phyloP scores from a whole-genome alignment of 37 sponge, comb jelly and placozoan genomes.

The Bolinopsis microptera region DNA sequence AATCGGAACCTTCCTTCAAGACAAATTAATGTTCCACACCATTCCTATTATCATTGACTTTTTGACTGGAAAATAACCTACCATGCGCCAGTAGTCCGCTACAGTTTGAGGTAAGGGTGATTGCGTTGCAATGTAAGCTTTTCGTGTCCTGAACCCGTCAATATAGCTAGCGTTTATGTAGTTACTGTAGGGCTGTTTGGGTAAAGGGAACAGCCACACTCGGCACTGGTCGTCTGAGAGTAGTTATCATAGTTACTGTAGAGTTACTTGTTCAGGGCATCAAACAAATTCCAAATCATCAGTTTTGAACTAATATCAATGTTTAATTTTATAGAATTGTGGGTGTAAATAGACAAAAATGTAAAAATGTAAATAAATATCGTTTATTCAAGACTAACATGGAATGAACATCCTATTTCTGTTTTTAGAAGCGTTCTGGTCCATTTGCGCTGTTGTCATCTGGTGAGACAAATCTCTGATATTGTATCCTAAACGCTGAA shows the following conservation, averaged over 20 bases:
- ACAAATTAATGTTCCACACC: too few relatives aligned
- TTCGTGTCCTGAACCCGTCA: conserved; percentile 32
- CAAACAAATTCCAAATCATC: too few relatives aligned
- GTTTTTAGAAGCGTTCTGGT: conserved; percentile 44
- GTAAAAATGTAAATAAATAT: too few relatives aligned
- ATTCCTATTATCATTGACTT: too few relatives aligned
- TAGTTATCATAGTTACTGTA: too few relatives aligned
- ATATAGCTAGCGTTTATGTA: conserved; percentile 1
- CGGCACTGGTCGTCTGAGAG: conserved; percentile 15
- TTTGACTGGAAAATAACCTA: not conserved
- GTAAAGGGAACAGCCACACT: conserved; percentile 34
- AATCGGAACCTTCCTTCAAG: too few relatives aligned
- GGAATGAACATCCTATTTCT: conserved; percentile 23
- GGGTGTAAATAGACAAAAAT: too few relatives aligned
- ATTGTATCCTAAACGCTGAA: conserved; percentile 36
- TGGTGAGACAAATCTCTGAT: conserved; percentile 26
- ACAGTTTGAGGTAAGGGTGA: not conserved
- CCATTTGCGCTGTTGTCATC: conserved; percentile 5
- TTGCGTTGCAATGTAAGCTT: conserved; percentile 29
- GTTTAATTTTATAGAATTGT: too few relatives aligned
- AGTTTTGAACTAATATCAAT: too few relatives aligned
- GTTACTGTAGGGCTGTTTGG: conserved; percentile 29
- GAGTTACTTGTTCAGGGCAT: too few relatives aligned
- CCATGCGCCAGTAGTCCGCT: conserved; percentile 48
- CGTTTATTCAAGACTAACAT: too few relatives aligned